Evolutionary conservation across 2,797 vertebrate species (phyloP).

Genomic region (Epinephelus awoara): DNA sequence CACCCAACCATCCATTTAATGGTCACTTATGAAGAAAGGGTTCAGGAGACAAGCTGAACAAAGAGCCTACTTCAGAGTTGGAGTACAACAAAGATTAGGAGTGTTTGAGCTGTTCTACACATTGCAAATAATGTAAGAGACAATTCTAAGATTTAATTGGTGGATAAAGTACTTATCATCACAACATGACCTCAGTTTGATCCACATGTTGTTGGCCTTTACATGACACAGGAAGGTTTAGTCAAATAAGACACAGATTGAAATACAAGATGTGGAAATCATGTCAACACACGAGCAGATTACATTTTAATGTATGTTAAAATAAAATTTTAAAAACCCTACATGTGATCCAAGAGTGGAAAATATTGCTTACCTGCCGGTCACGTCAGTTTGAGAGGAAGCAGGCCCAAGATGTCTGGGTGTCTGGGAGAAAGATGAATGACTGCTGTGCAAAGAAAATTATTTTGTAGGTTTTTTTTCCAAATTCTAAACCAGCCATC

Average conservation of each 20-base stretch:
- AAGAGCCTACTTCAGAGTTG: conserved; percentile 37
- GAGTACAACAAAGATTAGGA: conserved; percentile 21
- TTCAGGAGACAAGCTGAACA: conserved; percentile 55
- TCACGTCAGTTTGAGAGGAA: conserved; percentile 82
- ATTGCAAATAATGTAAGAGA: conserved; percentile 30
- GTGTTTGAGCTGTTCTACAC: conserved; percentile 11
- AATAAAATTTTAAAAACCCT: conserved; percentile 43
- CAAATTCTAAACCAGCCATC: conserved; percentile 76
- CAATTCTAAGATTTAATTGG: conserved; percentile 51
- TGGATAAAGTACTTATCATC: conserved; percentile 58
- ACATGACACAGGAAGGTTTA: conserved; percentile 61
- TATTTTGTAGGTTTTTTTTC: conserved; percentile 79
- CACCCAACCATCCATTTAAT: conserved; percentile 70
- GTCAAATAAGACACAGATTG: conserved; percentile 57
- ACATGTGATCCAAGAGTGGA: conserved; percentile 56
- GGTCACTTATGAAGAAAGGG: conserved; percentile 63
- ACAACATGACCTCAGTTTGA: conserved; percentile 55
- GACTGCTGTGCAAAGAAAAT: conserved; percentile 80
- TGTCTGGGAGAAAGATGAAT: conserved; percentile 84
- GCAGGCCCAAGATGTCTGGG: conserved; percentile 78
- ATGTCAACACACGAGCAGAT: conserved; percentile 65
- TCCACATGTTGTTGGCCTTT: conserved; percentile 64
- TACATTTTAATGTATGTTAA: conserved; percentile 66
- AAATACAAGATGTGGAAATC: conserved; percentile 66
- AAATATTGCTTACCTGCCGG: conserved; percentile 78